Conservation (phyloP, 2,888 invertebrate species). For the Drosophila sordidapex region DNA sequence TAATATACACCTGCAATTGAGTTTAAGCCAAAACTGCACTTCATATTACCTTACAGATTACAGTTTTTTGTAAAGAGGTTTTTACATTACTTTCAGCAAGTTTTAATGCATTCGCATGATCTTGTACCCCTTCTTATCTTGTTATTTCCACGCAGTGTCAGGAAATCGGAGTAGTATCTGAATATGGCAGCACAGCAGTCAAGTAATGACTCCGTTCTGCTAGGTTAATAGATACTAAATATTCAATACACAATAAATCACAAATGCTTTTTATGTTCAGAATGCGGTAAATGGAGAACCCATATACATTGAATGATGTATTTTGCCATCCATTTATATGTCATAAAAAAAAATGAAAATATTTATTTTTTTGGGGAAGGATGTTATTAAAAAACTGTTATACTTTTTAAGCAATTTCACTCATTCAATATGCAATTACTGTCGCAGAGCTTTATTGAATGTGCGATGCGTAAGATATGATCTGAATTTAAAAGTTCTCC, state of each 20-base stretch:
- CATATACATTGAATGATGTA: not conserved
- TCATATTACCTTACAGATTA: conserved; percentile 4
- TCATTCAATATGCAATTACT: not conserved
- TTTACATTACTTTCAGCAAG: too few species aligned
- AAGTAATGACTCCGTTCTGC: too few species aligned
- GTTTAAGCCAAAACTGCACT: conserved; percentile 1
- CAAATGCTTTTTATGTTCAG: not conserved
- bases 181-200: not conserved
- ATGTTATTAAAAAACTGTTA: not conserved
- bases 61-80: not conserved
- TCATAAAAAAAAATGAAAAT: not conserved
- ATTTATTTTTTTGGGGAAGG: not conserved
- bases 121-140: not conserved
- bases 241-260: not conserved
- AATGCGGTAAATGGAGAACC: not conserved
- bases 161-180: not conserved
- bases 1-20: not conserved
- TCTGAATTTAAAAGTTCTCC: not conserved
- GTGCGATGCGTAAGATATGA: not conserved
- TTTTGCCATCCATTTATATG: not conserved
- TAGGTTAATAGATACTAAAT: not conserved
- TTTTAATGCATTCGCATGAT: too few species aligned
- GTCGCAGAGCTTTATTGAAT: not conserved
- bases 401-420: not conserved
- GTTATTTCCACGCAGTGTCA: accelerated